phyloP scores from a whole-genome alignment of 2,888 invertebrate species.

The Seira musarum region DNA sequence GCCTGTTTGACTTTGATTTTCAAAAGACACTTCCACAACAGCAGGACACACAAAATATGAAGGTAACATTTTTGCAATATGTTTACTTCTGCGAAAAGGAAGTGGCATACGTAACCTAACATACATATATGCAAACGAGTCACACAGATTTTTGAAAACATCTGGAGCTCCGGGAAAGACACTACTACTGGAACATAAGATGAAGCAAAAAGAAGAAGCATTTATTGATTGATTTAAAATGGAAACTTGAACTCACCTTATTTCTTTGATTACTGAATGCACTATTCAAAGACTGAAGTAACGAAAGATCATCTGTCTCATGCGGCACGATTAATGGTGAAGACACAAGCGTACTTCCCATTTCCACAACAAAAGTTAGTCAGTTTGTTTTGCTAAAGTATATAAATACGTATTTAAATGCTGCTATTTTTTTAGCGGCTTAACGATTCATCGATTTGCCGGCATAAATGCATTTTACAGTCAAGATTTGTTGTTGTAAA shows the following conservation, averaged over 20 bases:
- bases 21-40: neutral
- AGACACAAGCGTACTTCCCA: conserved; percentile 61
- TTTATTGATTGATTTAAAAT: too few relatives aligned
- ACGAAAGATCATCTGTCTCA: conserved; percentile 47
- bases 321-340: conserved; percentile 49
- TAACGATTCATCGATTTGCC: conserved; percentile 3
- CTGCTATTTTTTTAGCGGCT: neutral
- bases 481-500: neutral
- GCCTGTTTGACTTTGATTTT: neutral
- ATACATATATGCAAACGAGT: too few relatives aligned
- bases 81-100: too few relatives aligned
- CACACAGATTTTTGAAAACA: conserved; percentile 12
- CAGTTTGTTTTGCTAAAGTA: neutral
- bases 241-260: conserved; percentile 49
- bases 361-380: conserved; percentile 36
- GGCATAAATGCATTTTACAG: conserved; percentile 5
- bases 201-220: conserved; percentile 1
- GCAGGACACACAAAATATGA: conserved; percentile 5
- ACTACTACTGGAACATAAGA: neutral
- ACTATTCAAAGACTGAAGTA: conserved; percentile 57
- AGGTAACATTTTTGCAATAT: too few relatives aligned
- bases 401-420: conserved; percentile 11
- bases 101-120: too few relatives aligned
- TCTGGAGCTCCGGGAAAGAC: neutral
- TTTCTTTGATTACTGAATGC: conserved; percentile 55